A percentile compares a stretch with the other conserved stretches of the same genome.
These are phyloP conservation scores for Mimumesa dahlbomi DNA, from an alignment of 2,888 invertebrate species.

Conservation along the genomic window DNA sequence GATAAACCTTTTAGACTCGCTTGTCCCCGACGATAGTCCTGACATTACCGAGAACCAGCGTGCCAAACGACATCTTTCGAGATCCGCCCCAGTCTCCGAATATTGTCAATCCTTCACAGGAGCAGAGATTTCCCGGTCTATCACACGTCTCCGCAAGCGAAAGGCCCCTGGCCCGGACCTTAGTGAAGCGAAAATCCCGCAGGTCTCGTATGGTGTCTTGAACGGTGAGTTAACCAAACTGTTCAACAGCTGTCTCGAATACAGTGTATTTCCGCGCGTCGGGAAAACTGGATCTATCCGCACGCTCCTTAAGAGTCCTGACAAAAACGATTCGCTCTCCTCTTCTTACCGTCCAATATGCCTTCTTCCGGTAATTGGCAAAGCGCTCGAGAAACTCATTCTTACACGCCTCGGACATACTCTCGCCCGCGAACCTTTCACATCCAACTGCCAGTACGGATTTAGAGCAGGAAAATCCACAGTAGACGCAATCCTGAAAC, in stretches of 20 bases:
- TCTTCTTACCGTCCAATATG: too few species aligned
- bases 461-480: conserved; percentile 1
- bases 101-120: neutral
- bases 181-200: neutral
- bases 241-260: conserved; percentile 1
- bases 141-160: neutral
- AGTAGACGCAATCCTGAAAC: neutral
- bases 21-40: conserved; percentile 1
- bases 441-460: neutral
- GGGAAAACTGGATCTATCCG: conserved; percentile 9
- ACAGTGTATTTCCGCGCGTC: neutral
- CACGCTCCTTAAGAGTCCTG: neutral
- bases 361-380: too few species aligned
- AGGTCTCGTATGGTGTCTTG: neutral
- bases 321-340: neutral
- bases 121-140: neutral
- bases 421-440: neutral
- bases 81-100: neutral
- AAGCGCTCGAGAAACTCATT: too few species aligned
- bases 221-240: neutral
- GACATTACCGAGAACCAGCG: neutral
- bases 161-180: neutral
- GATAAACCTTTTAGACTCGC: neutral
- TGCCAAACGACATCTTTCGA: accelerated
- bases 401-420: neutral